Evolutionary conservation across 2,113 vertebrate species (phyloP), one percentile per base, ranked within the genome.

Genomic region (Pavo muticus): DNA sequence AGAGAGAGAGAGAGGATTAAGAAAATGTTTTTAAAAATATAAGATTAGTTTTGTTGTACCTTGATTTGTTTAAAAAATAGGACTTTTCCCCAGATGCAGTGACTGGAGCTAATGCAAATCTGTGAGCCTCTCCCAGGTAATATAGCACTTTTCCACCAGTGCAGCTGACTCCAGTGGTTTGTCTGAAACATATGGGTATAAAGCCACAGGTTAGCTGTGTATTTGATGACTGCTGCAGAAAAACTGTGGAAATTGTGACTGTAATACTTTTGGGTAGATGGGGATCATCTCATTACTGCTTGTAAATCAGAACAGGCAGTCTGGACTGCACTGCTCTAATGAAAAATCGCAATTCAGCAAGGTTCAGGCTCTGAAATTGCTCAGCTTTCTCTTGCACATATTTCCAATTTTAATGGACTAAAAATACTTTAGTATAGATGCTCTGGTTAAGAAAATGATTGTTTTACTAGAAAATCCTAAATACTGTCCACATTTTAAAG

Each of bases 61-160:
- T 9, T 44, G 20, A 29, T 52, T 57, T 88, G 27, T 1, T 37
- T 80, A 76, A 68, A 93, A 88, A 76, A 59, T 12, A 73, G 2
- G 7, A 3, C 10, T 61, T 80, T 85, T 73, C 9, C 16, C 1
- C 2, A 60, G 23, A 85, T 12, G 1, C 52, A 8, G 5, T 1
- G 1, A 9, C 27, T 83, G 40, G 21, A 63, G 25, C 16, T 52
- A 12, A 9, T 68, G 21, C 23, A 59, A 29, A 9, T 47, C 61
- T 56, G 11, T 68, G 30, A 76, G 30, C 7, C 4, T 48, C 6
- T 54, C 48, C 9, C 30, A 40, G 25, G 8, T 15, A 6, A 10
- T 7, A 61, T 1, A 48, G 5, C 3, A 17, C 6, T 59, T 61
- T 44, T 68, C 7, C 24, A 45, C 4, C 8, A n/a, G 2, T 2